phyloP scores from a whole-genome alignment of 2,888 invertebrate genomes.

The Halictus ligatus region DNA sequence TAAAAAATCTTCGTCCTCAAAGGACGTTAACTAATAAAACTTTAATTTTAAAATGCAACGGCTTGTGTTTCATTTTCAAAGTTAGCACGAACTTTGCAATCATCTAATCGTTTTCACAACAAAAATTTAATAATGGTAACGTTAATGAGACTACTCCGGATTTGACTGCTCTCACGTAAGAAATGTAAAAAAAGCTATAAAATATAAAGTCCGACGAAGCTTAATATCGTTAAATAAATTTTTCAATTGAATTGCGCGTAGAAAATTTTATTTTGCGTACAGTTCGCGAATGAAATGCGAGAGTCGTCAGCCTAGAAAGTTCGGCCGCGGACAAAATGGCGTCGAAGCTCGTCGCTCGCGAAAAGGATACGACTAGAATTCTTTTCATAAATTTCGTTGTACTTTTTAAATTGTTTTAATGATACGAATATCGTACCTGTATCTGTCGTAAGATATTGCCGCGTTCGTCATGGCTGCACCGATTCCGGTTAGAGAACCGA shows the following conservation, averaged over 20 bases:
- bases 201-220: too few relatives aligned
- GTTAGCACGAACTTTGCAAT: too few relatives aligned
- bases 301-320: not conserved
- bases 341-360: not conserved
- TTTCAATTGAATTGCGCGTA: too few relatives aligned
- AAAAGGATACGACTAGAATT: not conserved
- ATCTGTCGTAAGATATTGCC: slow-evolving; percentile 93
- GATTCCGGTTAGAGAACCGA: slow-evolving; percentile 92
- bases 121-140: not conserved
- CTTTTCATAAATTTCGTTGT: not conserved
- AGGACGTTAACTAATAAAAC: too few relatives aligned
- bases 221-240: not conserved
- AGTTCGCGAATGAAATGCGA: too few relatives aligned
- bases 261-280: too few relatives aligned
- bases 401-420: not conserved
- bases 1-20: too few relatives aligned
- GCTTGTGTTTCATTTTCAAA: too few relatives aligned
- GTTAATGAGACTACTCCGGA: not conserved
- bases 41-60: too few relatives aligned
- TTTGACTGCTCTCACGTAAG: not conserved
- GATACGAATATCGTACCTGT: slow-evolving; percentile 73
- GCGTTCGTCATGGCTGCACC: slow-evolving; percentile 93
- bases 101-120: too few relatives aligned
- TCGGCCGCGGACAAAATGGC: not conserved
- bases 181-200: too few relatives aligned